phyloP scores from a whole-genome alignment of 2,113 vertebrate genomes.

The Pampusana beccarii region DNA sequence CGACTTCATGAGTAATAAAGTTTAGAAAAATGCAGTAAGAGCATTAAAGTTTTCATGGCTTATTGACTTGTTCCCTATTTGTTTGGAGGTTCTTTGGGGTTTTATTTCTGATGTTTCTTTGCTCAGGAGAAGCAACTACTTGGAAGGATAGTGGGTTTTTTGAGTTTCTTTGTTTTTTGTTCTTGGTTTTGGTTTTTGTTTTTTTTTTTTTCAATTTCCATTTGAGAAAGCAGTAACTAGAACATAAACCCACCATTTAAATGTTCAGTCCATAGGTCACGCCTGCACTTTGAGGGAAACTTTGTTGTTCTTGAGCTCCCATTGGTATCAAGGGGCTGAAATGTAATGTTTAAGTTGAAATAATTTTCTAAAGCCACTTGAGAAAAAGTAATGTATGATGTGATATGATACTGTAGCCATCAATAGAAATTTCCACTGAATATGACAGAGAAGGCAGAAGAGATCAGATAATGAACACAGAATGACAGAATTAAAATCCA shows the following conservation, averaged over 20 bases:
- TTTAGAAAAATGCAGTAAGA: background rate
- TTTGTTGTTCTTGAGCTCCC: background rate
- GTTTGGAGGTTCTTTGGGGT: background rate
- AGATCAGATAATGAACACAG: background rate
- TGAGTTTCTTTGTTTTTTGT: too few relatives aligned
- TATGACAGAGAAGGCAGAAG: background rate
- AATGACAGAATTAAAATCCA: background rate
- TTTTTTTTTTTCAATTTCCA: background rate
- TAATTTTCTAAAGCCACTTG: background rate
- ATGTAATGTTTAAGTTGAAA: background rate
- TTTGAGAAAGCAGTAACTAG: background rate
- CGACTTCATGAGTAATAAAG: background rate
- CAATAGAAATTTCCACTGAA: background rate
- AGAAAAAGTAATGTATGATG: background rate
- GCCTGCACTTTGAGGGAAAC: background rate
- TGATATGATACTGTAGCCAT: background rate
- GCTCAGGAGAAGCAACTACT: background rate
- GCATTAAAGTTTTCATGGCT: background rate
- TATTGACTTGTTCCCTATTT: background rate
- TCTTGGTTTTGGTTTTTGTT: too few relatives aligned
- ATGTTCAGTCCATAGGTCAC: background rate
- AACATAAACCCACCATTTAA: background rate
- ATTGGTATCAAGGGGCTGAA: background rate
- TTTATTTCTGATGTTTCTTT: background rate
- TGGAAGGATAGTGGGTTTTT: background rate